Base-by-base conservation (phyloP, 2,113 vertebrate species). In the Jacana jacana region DNA sequence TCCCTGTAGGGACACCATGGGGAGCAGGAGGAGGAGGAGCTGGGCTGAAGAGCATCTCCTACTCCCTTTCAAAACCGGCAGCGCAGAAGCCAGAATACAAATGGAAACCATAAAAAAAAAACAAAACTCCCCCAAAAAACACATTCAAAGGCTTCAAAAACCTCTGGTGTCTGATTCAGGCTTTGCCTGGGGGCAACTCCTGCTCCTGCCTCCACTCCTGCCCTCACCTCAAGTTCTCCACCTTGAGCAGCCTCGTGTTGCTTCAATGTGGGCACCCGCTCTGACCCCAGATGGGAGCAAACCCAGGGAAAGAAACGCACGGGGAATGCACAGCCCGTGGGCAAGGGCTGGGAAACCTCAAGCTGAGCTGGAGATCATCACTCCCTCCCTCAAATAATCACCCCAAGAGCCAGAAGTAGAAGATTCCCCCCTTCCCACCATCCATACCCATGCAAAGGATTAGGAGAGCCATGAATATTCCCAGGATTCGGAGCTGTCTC, bases 331-430 rank as follows among this genome's bases (percentile, higher is more conserved):
- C 22, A 39, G 25, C 0, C 0, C 6, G 52, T 4, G 16, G 17
- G 52, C 28, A 44, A 23, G 0, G 0, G 48, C 49, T 54, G 1
- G 0, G 42, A 42, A 46, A 60, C 23, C 64, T 49, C n/a, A 0
- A 14, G 28, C 39, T 31, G 20, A 64, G 57, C 6, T 58, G n/a
- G 23, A 49, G 39, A 13, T 51, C 68, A n/a, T 33, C 1, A 1
- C 37, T n/a, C 66, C 58, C 60, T 58, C 44, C 52, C 55, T 54
- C 42, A 3, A 2, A 58, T 48, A 54, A 17, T 10, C 7, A 2
- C 5, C 70, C 14, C 22, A 13, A 44, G 14, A 78, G 40, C 42
- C 82, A 85, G 25, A 20, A 71, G 57, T 13, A 42, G 44, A 40
- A 25, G n/a, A n/a, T n/a, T n/a, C n/a, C n/a, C n/a, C n/a, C n/a